phyloP scores from a whole-genome alignment of 2,888 invertebrate species.

The Azorinus chamasolen region DNA sequence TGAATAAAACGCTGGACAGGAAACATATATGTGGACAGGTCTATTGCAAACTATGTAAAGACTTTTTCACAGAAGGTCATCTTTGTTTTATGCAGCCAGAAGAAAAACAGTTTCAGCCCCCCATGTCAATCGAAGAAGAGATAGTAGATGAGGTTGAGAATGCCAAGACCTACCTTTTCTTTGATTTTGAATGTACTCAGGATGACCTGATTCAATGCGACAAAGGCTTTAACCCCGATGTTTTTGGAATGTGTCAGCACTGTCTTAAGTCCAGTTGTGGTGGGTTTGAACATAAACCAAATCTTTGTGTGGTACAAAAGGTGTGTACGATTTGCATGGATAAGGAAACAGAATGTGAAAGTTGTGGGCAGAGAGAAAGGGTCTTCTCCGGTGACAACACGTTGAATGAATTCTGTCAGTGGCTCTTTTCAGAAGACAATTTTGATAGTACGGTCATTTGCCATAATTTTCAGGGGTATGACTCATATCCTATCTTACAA shows the following conservation, averaged over 20 bases:
- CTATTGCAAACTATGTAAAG: neutral
- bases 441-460: no score
- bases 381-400: no score
- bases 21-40: neutral
- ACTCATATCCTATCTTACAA: no score
- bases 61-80: constrained; percentile 16
- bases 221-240: neutral
- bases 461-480: no score
- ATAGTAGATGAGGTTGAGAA: constrained; percentile 5
- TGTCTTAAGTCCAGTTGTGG: constrained; percentile 22
- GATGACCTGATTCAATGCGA: constrained; percentile 19
- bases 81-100: constrained; percentile 18
- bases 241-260: constrained; percentile 13
- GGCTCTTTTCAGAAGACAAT: no score
- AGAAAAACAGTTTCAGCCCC: no score
- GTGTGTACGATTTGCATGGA: constrained; percentile 26
- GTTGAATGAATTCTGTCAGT: no score
- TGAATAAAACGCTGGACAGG: constrained; percentile 3
- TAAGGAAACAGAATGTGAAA: constrained; percentile 5
- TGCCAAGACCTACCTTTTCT: constrained; percentile 20
- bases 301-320: constrained; percentile 24
- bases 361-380: no score
- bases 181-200: constrained; percentile 26
- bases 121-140: constrained; percentile 12
- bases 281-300: constrained; percentile 19